Conservation (phyloP, 1,140 invertebrate genomes). For the Drosophila baimaii region DNA sequence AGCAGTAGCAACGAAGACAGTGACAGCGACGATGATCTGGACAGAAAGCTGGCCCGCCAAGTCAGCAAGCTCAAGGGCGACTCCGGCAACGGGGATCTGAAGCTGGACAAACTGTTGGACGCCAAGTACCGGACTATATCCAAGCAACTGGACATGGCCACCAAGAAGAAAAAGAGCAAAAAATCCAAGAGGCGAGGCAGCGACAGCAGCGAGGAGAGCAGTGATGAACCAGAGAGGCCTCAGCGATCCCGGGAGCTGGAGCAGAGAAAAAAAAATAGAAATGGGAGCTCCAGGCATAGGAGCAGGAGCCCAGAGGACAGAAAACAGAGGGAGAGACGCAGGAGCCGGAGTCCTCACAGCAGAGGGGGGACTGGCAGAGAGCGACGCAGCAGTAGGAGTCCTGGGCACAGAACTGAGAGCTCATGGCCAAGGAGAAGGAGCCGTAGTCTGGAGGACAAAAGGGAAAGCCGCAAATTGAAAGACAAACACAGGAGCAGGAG, state of each 20-base stretch:
- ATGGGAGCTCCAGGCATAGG: constrained; percentile 6
- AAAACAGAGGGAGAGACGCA: background rate
- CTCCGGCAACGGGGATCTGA: constrained; percentile 42
- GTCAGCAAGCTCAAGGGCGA: constrained; percentile 84
- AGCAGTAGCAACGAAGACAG: constrained; percentile 33
- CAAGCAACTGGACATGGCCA: constrained; percentile 79
- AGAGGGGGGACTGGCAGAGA: background rate
- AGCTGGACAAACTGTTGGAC: constrained; percentile 68
- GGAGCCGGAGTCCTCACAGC: constrained; percentile 25
- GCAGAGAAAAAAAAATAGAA: background rate
- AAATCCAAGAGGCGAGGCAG: constrained; percentile 35
- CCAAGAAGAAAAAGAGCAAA: constrained; percentile 50
- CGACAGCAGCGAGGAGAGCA: constrained; percentile 29
- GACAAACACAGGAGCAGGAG: constrained; percentile 13
- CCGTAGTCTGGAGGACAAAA: background rate
- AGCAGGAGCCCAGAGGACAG: constrained; percentile 1
- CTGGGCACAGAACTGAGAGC: background rate
- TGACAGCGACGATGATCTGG: constrained; percentile 84
- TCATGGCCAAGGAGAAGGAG: constrained; percentile 5
- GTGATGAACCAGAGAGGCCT: constrained; percentile 7
- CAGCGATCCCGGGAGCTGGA: background rate
- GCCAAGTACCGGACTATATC: constrained; percentile 77
- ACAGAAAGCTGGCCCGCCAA: constrained; percentile 85
- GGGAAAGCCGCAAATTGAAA: background rate
- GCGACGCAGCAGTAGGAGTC: background rate